Conservation (phyloP, 2,888 invertebrate genomes). For the Hyppa rectilinea region DNA sequence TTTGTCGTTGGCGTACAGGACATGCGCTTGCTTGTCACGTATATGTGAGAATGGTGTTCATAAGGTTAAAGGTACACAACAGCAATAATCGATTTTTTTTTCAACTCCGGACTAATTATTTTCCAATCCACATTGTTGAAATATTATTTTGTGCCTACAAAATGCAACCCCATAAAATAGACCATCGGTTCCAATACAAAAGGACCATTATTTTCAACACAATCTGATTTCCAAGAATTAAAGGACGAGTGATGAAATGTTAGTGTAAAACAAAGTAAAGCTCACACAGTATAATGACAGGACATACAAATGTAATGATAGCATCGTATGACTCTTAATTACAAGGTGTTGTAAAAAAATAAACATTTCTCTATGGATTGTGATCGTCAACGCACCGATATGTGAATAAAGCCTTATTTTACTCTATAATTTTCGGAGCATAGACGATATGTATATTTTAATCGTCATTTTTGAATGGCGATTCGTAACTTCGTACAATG, state of each 20-base stretch:
- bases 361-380: constrained; percentile 54
- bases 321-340: constrained; percentile 52
- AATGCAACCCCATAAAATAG: constrained; percentile 34
- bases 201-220: neutral
- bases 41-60: too few species aligned
- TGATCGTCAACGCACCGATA: constrained; percentile 49
- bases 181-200: neutral
- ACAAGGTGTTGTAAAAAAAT: constrained; percentile 55
- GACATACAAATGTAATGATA: constrained; percentile 46
- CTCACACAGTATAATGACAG: constrained; percentile 41
- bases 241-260: constrained; percentile 32
- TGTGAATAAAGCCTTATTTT: constrained; percentile 41
- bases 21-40: too few species aligned
- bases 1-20: too few species aligned
- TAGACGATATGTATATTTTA: constrained; percentile 13
- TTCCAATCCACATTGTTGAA: neutral
- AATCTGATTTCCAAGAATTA: constrained; percentile 27
- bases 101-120: neutral
- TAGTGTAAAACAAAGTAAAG: constrained; percentile 47
- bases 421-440: constrained; percentile 21
- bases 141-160: constrained; percentile 22
- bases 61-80: too few species aligned
- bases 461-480: neutral
- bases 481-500: neutral
- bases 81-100: too few species aligned